These are phyloP conservation scores for Ecliptopera silaceata DNA, from an alignment of 2,888 invertebrate genomes.

Conservation along the genomic window DNA sequence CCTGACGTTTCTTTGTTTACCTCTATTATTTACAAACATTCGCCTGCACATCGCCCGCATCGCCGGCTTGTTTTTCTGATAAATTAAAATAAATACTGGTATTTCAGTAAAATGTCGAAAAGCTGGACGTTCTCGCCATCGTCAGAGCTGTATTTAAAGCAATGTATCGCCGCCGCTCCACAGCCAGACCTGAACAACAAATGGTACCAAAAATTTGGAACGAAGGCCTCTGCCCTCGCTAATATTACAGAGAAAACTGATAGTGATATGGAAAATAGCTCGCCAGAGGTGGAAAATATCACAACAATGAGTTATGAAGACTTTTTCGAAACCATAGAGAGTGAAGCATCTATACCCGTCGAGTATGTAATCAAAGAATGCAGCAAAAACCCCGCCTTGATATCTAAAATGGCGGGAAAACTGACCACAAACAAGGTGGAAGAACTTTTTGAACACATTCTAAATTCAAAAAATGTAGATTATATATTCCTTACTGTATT, in stretches of 20 bases:
- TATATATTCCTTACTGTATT: slow-evolving; percentile 40
- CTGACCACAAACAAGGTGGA: slow-evolving; percentile 46
- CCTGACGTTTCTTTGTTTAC: too few relatives aligned
- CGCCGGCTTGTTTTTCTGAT: too few relatives aligned
- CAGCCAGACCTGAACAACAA: slow-evolving; percentile 46
- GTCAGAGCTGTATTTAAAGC: slow-evolving; percentile 41
- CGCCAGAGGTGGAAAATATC: slow-evolving; percentile 13
- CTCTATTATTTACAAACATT: too few relatives aligned
- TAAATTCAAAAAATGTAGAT: slow-evolving; percentile 36
- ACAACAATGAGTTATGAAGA: slow-evolving; percentile 33
- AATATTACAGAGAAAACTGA: slow-evolving; percentile 3
- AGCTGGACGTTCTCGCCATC: slow-evolving; percentile 55
- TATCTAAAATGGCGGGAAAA: slow-evolving; percentile 45
- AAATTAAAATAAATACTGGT: too few relatives aligned
- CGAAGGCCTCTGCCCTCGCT: slow-evolving; percentile 17
- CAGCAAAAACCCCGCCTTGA: slow-evolving; percentile 38
- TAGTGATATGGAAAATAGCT: slow-evolving; percentile 5
- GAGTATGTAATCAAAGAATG: slow-evolving; percentile 47
- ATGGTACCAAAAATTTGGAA: slow-evolving; percentile 51
- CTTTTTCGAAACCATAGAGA: slow-evolving; percentile 45
- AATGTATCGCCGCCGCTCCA: slow-evolving; percentile 43
- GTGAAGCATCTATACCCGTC: slow-evolving; percentile 43
- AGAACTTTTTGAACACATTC: slow-evolving; percentile 49
- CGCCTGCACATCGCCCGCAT: too few relatives aligned
- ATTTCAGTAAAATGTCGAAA: slow-evolving; percentile 43